Conservation (phyloP, 2,113 vertebrate genomes). For the Brachyhypopomus gauderio region DNA sequence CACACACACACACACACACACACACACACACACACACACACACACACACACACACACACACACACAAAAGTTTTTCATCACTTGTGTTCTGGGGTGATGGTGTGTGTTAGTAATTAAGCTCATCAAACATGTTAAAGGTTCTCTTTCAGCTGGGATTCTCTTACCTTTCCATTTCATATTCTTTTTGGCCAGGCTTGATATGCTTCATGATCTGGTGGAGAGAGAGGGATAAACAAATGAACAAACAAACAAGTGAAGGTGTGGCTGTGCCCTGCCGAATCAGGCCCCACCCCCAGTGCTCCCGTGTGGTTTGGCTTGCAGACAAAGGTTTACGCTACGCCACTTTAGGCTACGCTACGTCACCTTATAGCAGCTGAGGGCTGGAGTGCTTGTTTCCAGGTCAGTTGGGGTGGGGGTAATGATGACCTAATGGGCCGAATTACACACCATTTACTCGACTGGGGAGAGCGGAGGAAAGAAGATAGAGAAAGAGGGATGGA, state of each 20-base stretch:
- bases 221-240: slow-evolving; percentile 6
- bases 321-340: not conserved
- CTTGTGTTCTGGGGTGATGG: too few species aligned
- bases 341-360: too few species aligned
- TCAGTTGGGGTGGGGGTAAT: too few species aligned
- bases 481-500: slow-evolving; percentile 4
- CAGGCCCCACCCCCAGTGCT: not conserved
- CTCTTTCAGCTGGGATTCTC: not conserved
- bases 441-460: slow-evolving; percentile 29
- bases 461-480: slow-evolving; percentile 44
- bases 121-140: not conserved
- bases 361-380: too few species aligned
- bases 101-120: too few species aligned
- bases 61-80: too few species aligned
- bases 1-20: too few species aligned
- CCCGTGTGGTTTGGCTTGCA: not conserved
- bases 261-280: not conserved
- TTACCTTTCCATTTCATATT: slow-evolving; percentile 77
- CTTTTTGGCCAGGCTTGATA: slow-evolving; percentile 68
- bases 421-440: not conserved
- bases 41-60: too few species aligned
- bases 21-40: too few species aligned
- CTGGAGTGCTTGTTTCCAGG: too few species aligned
- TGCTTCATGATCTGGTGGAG: slow-evolving; percentile 69
- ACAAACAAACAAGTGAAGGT: slow-evolving; percentile 1